Conservation (phyloP, 2,888 invertebrate species). For the Clusia tigrina region DNA sequence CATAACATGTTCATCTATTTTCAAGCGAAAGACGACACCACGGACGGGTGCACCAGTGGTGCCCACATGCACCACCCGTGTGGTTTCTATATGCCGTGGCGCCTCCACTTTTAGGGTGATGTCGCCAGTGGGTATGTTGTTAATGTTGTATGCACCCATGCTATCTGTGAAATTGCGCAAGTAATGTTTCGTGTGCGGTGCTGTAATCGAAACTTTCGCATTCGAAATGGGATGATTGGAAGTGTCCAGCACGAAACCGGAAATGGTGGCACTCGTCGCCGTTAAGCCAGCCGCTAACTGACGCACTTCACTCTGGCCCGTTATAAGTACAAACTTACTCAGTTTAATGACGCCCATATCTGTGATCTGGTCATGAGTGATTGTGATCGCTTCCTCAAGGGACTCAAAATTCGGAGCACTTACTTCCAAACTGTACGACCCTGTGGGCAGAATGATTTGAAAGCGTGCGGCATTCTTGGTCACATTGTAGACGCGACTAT, state of each 20-base stretch:
- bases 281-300: constrained; percentile 18
- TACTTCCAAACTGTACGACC: constrained; percentile 71
- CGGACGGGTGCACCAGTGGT: constrained; percentile 65
- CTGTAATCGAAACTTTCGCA: constrained; percentile 66
- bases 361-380: constrained; percentile 43
- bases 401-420: constrained; percentile 71
- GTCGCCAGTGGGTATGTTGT: constrained; percentile 59
- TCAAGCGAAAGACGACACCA: constrained; percentile 74
- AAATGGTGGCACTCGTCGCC: constrained; percentile 32
- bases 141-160: constrained; percentile 54
- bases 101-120: constrained; percentile 68
- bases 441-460: constrained; percentile 75
- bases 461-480: constrained; percentile 76
- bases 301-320: constrained; percentile 48
- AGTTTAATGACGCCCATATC: constrained; percentile 50
- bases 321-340: constrained; percentile 39
- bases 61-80: constrained; percentile 56
- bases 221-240: constrained; percentile 69
- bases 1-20: constrained; percentile 72
- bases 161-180: constrained; percentile 55
- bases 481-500: constrained; percentile 68
- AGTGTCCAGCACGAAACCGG: constrained; percentile 70
- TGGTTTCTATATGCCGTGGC: constrained; percentile 68
- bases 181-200: constrained; percentile 60
- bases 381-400: constrained; percentile 62